phyloP scores from a whole-genome alignment of 2,888 invertebrate genomes.

The Coleophora flavipennella region DNA sequence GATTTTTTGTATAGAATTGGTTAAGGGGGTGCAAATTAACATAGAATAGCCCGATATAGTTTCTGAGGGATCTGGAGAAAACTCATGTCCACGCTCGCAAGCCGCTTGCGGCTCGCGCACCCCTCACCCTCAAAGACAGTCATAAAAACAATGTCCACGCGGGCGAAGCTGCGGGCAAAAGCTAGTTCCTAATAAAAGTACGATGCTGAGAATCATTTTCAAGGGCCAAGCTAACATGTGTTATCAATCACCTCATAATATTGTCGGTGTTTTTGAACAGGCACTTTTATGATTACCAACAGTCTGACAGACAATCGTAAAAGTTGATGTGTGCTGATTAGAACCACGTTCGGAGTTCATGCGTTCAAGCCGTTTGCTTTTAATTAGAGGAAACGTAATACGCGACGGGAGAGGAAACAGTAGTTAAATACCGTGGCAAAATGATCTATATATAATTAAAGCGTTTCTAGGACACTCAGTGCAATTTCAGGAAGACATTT shows the following conservation, averaged over 20 bases:
- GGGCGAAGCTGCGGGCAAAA: too few relatives aligned
- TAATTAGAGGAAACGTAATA: conserved; percentile 57
- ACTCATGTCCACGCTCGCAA: too few relatives aligned
- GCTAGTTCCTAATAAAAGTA: too few relatives aligned
- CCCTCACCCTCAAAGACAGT: too few relatives aligned
- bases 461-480: conserved; percentile 4
- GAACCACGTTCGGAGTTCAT: conserved; percentile 48
- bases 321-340: conserved; percentile 56
- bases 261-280: conserved; percentile 46
- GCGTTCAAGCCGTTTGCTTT: conserved; percentile 38
- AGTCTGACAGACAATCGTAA: conserved; percentile 62
- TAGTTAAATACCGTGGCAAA: conserved; percentile 22
- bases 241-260: conserved; percentile 48
- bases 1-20: too few relatives aligned
- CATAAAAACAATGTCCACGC: too few relatives aligned
- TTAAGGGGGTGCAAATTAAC: too few relatives aligned
- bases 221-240: conserved; percentile 39
- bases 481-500: conserved; percentile 8
- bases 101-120: too few relatives aligned
- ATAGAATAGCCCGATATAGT: too few relatives aligned
- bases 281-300: conserved; percentile 44
- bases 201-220: too few relatives aligned
- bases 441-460: conserved; percentile 3
- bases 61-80: too few relatives aligned
- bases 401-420: conserved; percentile 31